Conservation (phyloP, 2,797 vertebrate genomes). For the Prionace glauca region DNA sequence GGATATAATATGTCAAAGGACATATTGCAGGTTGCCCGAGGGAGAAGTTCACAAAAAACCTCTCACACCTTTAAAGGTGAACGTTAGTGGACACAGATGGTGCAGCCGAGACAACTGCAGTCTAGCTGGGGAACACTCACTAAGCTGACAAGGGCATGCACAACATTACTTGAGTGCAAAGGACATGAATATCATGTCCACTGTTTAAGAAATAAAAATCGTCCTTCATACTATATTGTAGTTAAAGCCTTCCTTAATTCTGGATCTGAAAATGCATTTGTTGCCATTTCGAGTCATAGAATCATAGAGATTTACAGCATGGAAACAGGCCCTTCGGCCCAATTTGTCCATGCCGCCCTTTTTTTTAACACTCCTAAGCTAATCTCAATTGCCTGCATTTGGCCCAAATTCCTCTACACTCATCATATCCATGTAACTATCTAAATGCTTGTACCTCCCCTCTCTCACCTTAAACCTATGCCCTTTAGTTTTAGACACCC, state of each 20-base stretch:
- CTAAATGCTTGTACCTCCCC: too few relatives aligned
- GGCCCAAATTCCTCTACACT: too few relatives aligned
- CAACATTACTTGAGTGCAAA: neutral
- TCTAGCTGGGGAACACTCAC: neutral
- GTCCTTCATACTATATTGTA: neutral
- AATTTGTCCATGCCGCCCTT: too few relatives aligned
- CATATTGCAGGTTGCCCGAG: neutral
- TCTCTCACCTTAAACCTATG: too few relatives aligned
- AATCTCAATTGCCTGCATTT: too few relatives aligned
- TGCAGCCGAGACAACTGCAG: neutral
- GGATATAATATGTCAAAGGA: neutral
- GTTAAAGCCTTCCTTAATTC: neutral
- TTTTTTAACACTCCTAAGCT: too few relatives aligned
- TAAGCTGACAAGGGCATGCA: neutral
- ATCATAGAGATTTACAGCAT: too few relatives aligned
- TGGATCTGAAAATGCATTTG: neutral
- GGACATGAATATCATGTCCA: neutral
- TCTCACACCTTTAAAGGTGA: neutral
- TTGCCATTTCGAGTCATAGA: neutral
- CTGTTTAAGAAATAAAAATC: neutral
- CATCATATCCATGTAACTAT: too few relatives aligned
- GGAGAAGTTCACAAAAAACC: neutral
- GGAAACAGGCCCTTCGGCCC: too few relatives aligned
- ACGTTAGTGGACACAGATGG: neutral
- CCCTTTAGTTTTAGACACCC: too few relatives aligned